phyloP scores from a whole-genome alignment of 1,140 invertebrate species.

The Ruditapes philippinarum region DNA sequence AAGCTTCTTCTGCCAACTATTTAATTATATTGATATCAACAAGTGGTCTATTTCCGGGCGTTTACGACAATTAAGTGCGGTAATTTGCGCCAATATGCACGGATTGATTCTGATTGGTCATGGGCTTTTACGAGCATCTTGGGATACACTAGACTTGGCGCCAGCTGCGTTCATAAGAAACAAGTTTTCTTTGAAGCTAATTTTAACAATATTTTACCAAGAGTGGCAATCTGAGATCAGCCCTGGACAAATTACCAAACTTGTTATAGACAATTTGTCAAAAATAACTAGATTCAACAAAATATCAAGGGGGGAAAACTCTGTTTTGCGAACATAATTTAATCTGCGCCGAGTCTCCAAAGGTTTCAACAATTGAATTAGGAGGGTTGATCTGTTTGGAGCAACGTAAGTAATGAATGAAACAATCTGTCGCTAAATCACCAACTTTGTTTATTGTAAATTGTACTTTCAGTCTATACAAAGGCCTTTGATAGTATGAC shows the following conservation, averaged over 20 bases:
- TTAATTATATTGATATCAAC: slow-evolving; percentile 47
- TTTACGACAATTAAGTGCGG: slow-evolving; percentile 39
- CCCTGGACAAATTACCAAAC: neutral
- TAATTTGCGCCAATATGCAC: slow-evolving; percentile 46
- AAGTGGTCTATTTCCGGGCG: slow-evolving; percentile 41
- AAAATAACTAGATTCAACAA: neutral
- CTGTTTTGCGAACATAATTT: neutral
- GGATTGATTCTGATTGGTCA: slow-evolving; percentile 31
- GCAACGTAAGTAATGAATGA: too few species aligned
- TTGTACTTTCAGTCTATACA: too few species aligned
- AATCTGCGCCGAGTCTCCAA: too few species aligned
- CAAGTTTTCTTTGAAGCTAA: slow-evolving; percentile 8
- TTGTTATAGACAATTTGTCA: neutral
- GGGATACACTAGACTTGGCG: neutral
- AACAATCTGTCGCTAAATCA: too few species aligned
- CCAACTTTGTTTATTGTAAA: too few species aligned
- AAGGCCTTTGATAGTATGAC: too few species aligned
- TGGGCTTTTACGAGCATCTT: slow-evolving; percentile 8
- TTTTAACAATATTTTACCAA: slow-evolving; percentile 12
- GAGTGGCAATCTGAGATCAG: neutral
- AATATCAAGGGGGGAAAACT: too few species aligned
- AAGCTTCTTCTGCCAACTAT: neutral
- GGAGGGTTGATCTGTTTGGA: too few species aligned
- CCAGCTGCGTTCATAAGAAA: slow-evolving; percentile 18
- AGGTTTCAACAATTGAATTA: too few species aligned